Evolutionary conservation across 2,113 vertebrate genomes (phyloP), one percentile per base, ranked within the genome.

Genomic region (Gymnorhina tibicen): DNA sequence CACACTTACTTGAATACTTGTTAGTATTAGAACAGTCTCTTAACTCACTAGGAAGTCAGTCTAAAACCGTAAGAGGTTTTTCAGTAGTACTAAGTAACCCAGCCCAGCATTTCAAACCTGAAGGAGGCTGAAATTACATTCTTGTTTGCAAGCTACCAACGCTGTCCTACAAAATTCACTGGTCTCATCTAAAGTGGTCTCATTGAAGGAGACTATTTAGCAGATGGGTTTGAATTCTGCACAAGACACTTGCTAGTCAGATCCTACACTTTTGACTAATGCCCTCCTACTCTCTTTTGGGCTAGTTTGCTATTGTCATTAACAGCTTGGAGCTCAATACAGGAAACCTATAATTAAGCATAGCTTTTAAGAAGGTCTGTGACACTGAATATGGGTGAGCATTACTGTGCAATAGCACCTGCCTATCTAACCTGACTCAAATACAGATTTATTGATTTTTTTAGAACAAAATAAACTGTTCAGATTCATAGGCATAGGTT

Each of bases 401-500:
- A 91, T 92, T 87, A 93, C 92, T 82, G 93, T 96, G 96, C 93
- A 93, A 91, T 81, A 92, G 79, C 82, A 74, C 79, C 91, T 94
- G 93, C 86, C 93, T 95, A 84, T 47, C 92, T 82, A 81, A 93
- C 86, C 94, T 13, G 21, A 96, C 78, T 87, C 70, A 79, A 95
- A 73, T 74, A 92, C 13, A 53, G 76, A 58, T 89, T 91, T 83
- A 78, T 50, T 87, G 68, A 88, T 69, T 77, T 93, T 93, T 87
- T 69, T 72, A 86, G 69, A 96, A 95, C 80, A 97, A 96, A 97
- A 96, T 81, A 87, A 80, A 95, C 90, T 79, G 76, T 95, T 95
- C 67, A 80, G 94, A 91, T 95, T 90, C 59, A 68, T 64, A 96
- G 96, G 89, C 92, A 67, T 47, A 93, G 60, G 72, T 95, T 91